Base-by-base conservation (phyloP, 1,140 invertebrate species). In the Cydia pomonella region DNA sequence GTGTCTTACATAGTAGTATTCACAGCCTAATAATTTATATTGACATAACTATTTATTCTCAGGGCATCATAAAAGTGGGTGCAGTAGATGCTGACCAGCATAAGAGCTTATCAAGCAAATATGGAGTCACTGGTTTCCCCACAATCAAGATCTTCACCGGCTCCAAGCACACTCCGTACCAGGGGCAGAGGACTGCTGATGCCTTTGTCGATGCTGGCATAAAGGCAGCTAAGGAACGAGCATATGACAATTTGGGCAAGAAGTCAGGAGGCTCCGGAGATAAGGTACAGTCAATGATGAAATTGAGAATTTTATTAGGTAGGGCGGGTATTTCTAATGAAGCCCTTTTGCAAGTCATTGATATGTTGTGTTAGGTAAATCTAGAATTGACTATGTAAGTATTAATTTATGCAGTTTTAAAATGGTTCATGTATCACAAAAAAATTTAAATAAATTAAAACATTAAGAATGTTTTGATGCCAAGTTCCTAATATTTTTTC, bases 111-210 rank as follows among this genome's bases (percentile, higher is more conserved):
- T 96, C 95, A 25, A 94, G 95, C 25, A 96, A 96, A 85, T 99
- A 96, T 94, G 95, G 96, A 72, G 96, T 99, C 62, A 93, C 94
- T 83, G 98, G 99, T 73, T 99, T 99, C 89, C 99, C 99, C 21
- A 99, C 98, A 0, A 97, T 99, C 75, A 99, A 99, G 93, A 96
- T 99, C 13, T 99, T 99, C 91, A 97, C 96, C 2, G 90, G 94
- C 0, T 96, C 98, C 88, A 99, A 99, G 90, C 96, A 96, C 64
- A 97, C 96, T 76, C 97, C 98, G 4, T 99, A 97, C 91, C 96
- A 97, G 86, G 98, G 98, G 1, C 94, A 94, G 27, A 94, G 99
- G 89, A 98, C 96, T 63, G 98, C 98, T 18, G 94, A 96, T 75
- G 97, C 95, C 33, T 95, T 99, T 82, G 96, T 98, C 38, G 97